Percentiles rank a stretch among this genome's conserved stretches.
Conservation (phyloP, 2,113 vertebrate species). For the Lasiurus cinereus region DNA sequence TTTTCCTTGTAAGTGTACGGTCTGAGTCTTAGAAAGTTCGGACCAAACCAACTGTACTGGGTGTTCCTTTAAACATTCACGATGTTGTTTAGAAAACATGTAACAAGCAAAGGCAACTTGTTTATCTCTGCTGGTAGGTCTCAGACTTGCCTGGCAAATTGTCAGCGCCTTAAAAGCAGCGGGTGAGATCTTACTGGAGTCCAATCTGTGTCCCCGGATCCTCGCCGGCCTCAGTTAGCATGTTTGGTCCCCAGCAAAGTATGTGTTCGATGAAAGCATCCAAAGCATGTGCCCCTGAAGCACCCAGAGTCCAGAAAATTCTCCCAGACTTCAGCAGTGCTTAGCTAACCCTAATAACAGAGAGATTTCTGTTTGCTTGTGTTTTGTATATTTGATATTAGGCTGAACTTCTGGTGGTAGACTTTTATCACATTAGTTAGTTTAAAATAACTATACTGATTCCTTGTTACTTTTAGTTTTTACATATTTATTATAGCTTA, state of each 20-base stretch:
- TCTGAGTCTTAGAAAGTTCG: slow-evolving; percentile 78
- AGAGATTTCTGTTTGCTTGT: background rate
- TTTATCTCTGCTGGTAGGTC: slow-evolving; percentile 28
- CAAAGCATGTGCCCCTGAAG: background rate
- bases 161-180: background rate
- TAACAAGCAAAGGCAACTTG: slow-evolving; percentile 12
- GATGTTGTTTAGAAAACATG: slow-evolving; percentile 65
- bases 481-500: slow-evolving; percentile 34
- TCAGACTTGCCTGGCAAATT: slow-evolving; percentile 57
- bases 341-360: background rate
- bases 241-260: background rate
- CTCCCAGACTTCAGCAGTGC: background rate
- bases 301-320: background rate
- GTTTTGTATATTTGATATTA: slow-evolving; percentile 21
- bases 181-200: background rate
- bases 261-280: background rate
- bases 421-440: slow-evolving; percentile 25
- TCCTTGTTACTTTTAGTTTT: background rate
- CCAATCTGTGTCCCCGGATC: background rate
- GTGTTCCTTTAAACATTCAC: slow-evolving; percentile 65
- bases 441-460: slow-evolving; percentile 36
- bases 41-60: slow-evolving; percentile 72
- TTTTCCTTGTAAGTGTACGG: slow-evolving; percentile 73
- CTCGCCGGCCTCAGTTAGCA: background rate
- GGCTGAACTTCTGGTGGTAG: background rate